phyloP scores from a whole-genome alignment of 2,888 invertebrate species.

The Aleiodes leptofemur region DNA sequence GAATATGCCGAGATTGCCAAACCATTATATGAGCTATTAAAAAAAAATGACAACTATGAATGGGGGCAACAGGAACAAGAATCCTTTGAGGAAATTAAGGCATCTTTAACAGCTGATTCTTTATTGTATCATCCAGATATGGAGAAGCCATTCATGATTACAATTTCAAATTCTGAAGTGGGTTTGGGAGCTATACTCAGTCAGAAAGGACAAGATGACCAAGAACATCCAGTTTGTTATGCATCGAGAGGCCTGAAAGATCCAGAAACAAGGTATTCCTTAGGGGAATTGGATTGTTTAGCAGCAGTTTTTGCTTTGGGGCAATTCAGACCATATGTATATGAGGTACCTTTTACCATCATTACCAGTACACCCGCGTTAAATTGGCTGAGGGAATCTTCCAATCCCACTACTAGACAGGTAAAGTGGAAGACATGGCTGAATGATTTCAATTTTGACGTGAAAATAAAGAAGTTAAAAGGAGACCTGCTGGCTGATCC shows the following conservation, averaged over 20 bases:
- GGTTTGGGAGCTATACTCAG: too few relatives aligned
- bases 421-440: background rate
- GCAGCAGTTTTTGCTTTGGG: conserved; percentile 21
- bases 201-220: background rate
- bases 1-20: conserved; percentile 55
- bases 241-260: background rate
- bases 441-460: background rate
- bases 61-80: conserved; percentile 39
- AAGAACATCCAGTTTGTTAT: conserved; percentile 20
- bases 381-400: too few relatives aligned
- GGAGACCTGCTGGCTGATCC: background rate
- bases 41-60: conserved; percentile 51
- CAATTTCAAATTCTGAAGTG: too few relatives aligned
- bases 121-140: conserved; percentile 20
- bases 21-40: conserved; percentile 56
- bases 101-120: conserved; percentile 43
- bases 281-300: conserved; percentile 25
- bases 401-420: too few relatives aligned
- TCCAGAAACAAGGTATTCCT: background rate
- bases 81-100: background rate
- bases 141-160: too few relatives aligned
- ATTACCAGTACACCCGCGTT: too few relatives aligned
- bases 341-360: too few relatives aligned
- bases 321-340: conserved; percentile 30
- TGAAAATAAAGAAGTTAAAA: background rate